These are phyloP conservation scores for Caenorhabditis sinica DNA, from an alignment of 2,888 invertebrate species.

Conservation along the genomic window DNA sequence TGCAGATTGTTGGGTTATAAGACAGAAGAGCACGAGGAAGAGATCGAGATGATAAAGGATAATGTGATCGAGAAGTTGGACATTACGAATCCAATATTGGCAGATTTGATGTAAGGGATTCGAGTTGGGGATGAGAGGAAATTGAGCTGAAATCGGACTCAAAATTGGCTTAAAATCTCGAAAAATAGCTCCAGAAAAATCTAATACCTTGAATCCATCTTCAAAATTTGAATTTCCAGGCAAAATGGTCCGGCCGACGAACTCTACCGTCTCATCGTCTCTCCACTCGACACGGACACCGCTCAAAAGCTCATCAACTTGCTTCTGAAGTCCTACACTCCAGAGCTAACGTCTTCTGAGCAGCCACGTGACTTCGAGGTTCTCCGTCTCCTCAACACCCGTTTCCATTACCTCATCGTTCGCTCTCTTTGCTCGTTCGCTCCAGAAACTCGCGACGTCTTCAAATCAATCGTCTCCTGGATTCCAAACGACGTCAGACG, in stretches of 20 bases:
- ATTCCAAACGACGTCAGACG: constrained; percentile 24
- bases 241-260: constrained; percentile 12
- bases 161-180: background rate
- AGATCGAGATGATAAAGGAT: constrained; percentile 16
- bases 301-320: constrained; percentile 6
- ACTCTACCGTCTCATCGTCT: background rate
- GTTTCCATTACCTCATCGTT: constrained; percentile 23
- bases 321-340: background rate
- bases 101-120: constrained; percentile 20
- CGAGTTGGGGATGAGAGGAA: background rate
- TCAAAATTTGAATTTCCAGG: background rate
- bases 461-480: constrained; percentile 1
- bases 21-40: constrained; percentile 15
- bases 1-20: constrained; percentile 26
- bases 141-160: too few relatives aligned
- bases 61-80: constrained; percentile 2
- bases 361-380: background rate
- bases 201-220: too few relatives aligned
- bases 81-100: background rate
- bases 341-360: background rate
- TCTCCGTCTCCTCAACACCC: background rate
- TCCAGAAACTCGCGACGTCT: constrained; percentile 5
- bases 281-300: constrained; percentile 5
- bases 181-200: too few relatives aligned
- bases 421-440: background rate